phyloP scores from a whole-genome alignment of 2,797 vertebrate species.

The Pangasius krempfi region DNA sequence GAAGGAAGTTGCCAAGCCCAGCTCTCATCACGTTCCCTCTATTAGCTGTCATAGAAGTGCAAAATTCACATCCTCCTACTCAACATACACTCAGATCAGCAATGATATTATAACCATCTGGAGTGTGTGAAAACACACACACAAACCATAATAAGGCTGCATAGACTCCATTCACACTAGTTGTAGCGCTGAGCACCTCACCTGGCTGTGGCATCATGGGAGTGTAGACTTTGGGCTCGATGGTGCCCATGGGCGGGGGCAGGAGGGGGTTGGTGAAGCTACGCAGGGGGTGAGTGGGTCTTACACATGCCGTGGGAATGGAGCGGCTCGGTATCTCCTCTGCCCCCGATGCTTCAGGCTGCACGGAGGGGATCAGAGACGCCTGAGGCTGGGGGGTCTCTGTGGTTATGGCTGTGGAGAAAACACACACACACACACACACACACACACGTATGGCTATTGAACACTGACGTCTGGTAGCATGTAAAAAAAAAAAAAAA shows the following conservation, averaged over 20 bases:
- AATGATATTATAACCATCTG: slow-evolving; percentile 7
- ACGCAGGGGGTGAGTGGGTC: slow-evolving; percentile 88
- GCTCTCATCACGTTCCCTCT: not conserved
- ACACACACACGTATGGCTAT: not conserved
- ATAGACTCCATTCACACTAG: no score
- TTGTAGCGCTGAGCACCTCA: slow-evolving; percentile 60
- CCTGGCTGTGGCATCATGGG: slow-evolving; percentile 85
- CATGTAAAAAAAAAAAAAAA: not conserved
- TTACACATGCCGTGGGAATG: slow-evolving; percentile 90
- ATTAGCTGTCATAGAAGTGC: not conserved
- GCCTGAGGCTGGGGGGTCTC: slow-evolving; percentile 77
- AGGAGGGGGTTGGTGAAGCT: slow-evolving; percentile 92
- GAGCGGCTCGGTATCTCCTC: slow-evolving; percentile 81
- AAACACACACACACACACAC: slow-evolving; percentile 36
- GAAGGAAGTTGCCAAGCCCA: not conserved
- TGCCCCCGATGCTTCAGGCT: slow-evolving; percentile 75
- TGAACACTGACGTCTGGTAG: not conserved
- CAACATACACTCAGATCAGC: not conserved
- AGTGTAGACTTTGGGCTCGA: slow-evolving; percentile 90
- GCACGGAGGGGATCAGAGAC: slow-evolving; percentile 71
- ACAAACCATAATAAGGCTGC: not conserved
- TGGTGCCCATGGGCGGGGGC: slow-evolving; percentile 88
- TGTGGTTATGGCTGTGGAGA: slow-evolving; percentile 66
- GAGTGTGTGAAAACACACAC: slow-evolving; percentile 16
- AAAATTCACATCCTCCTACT: not conserved